Percentiles rank a stretch among this genome's conserved stretches.
phyloP scores from a whole-genome alignment of 1,140 invertebrate species.

The Nasonia longicornis region DNA sequence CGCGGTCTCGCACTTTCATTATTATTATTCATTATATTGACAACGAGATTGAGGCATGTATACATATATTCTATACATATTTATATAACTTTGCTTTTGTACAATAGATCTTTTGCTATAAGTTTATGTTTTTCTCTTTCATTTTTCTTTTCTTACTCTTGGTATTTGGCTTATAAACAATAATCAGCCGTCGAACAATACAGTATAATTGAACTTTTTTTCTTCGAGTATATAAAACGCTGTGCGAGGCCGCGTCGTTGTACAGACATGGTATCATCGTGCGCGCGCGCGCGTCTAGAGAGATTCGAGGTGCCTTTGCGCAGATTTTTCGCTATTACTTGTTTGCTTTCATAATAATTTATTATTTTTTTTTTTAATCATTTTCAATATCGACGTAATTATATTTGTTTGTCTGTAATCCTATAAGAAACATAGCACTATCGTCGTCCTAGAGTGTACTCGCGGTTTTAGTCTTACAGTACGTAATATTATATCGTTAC shows the following conservation, averaged over 20 bases:
- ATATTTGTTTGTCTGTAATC: constrained; percentile 45
- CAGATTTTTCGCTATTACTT: constrained; percentile 45
- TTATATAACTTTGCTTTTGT: constrained; percentile 54
- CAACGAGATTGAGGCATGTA: constrained; percentile 52
- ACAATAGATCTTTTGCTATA: constrained; percentile 46
- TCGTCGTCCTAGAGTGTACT: constrained; percentile 47
- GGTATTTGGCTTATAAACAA: constrained; percentile 42
- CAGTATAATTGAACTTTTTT: constrained; percentile 51
- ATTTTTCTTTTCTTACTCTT: constrained; percentile 34
- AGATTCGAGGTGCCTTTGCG: constrained; percentile 45
- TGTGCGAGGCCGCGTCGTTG: constrained; percentile 25
- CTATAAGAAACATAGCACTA: constrained; percentile 58
- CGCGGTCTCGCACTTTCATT: constrained; percentile 9
- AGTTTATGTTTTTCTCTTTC: constrained; percentile 27
- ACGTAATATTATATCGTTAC: constrained; percentile 11
- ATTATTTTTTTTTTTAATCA: constrained; percentile 29
- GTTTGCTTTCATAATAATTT: constrained; percentile 32
- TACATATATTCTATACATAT: constrained; percentile 26
- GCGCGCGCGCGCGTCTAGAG: not conserved
- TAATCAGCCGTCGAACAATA: constrained; percentile 49
- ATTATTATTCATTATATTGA: constrained; percentile 12
- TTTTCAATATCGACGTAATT: not conserved
- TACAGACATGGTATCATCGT: not conserved
- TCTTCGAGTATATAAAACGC: not conserved
- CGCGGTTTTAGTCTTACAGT: constrained; percentile 21